These are phyloP conservation scores for Eupristina koningsbergeri DNA, from an alignment of 1,140 invertebrate species.

Conservation along the genomic window DNA sequence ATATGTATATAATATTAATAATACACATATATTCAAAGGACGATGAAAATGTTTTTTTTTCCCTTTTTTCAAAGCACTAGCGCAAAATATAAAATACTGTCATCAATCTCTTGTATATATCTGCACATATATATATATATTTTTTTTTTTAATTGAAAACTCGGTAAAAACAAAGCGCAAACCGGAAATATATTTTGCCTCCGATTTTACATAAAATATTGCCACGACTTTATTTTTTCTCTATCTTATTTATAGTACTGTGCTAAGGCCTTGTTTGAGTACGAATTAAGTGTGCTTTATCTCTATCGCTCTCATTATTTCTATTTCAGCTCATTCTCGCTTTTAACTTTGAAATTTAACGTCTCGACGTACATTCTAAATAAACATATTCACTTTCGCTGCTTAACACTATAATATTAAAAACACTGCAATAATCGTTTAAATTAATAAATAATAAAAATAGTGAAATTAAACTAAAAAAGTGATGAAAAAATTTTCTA, in stretches of 20 bases:
- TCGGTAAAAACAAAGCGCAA: constrained; percentile 47
- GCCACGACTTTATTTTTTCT: constrained; percentile 53
- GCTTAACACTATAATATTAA: constrained; percentile 4
- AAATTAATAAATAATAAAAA: too few relatives aligned
- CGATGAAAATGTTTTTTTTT: constrained; percentile 35
- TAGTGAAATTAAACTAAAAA: background rate
- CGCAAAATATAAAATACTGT: constrained; percentile 65
- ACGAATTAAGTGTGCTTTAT: constrained; percentile 44
- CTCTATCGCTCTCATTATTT: background rate
- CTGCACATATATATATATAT: constrained; percentile 36
- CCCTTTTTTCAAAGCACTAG: constrained; percentile 47
- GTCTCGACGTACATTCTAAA: constrained; percentile 13
- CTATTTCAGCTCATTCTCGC: background rate
- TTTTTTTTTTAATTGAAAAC: constrained; percentile 39
- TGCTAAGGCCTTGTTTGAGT: constrained; percentile 59
- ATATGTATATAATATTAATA: constrained; percentile 33
- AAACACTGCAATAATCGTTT: too few relatives aligned
- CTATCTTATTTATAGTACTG: constrained; percentile 54
- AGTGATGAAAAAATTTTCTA: too few relatives aligned
- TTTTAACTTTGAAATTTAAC: constrained; percentile 19
- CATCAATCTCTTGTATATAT: constrained; percentile 56
- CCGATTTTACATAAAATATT: constrained; percentile 59
- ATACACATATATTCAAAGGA: constrained; percentile 34
- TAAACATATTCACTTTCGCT: constrained; percentile 15
- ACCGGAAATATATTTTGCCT: constrained; percentile 42